phyloP scores from a whole-genome alignment of 2,797 vertebrate genomes.

The Atherinosoma microstoma region DNA sequence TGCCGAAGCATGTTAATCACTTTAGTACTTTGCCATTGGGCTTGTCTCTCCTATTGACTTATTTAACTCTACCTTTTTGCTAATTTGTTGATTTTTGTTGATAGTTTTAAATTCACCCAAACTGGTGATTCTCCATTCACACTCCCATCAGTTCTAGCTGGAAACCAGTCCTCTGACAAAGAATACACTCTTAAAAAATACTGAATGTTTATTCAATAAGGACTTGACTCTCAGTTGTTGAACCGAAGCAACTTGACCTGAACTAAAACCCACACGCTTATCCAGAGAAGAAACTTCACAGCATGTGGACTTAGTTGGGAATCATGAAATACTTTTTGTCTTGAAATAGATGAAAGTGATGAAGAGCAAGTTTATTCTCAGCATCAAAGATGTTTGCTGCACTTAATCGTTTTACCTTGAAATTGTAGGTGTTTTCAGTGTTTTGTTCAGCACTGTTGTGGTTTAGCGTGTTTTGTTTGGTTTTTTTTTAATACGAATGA shows the following conservation, averaged over 20 bases:
- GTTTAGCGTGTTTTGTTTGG: no score
- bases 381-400: neutral
- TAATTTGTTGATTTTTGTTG: neutral
- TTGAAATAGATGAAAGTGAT: slow-evolving; percentile 16
- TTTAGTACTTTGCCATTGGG: no score
- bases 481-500: no score
- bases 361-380: slow-evolving; percentile 15
- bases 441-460: neutral
- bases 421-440: neutral
- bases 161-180: neutral
- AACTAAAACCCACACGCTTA: neutral
- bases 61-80: no score
- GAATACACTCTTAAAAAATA: neutral
- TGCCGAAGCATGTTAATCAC: no score
- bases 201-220: neutral
- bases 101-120: slow-evolving; percentile 9
- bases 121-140: neutral
- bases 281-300: neutral
- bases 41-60: neutral
- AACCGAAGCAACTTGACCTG: neutral
- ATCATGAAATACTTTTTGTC: slow-evolving; percentile 4
- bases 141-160: neutral
- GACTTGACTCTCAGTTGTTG: neutral
- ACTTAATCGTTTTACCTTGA: neutral
- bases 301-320: slow-evolving; percentile 5